Percentiles rank a stretch among this genome's conserved stretches.
Conservation (phyloP, 2,888 invertebrate genomes). For the Seira ritae region DNA sequence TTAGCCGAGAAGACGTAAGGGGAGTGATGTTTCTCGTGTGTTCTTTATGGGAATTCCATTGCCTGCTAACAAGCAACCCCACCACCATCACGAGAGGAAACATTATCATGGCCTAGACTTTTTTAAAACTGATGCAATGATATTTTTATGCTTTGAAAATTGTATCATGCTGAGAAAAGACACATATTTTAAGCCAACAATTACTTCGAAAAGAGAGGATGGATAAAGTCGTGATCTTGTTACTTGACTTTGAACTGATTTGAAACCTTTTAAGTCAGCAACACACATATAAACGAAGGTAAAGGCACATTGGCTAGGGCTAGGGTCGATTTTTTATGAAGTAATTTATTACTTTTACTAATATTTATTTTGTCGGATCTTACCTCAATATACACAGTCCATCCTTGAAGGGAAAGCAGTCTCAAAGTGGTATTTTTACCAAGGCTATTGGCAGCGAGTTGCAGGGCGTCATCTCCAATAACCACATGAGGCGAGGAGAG, state of each 20-base stretch:
- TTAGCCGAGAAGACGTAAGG: no score
- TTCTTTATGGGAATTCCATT: slow-evolving; percentile 44
- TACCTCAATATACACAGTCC: slow-evolving; percentile 80
- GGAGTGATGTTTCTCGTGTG: background rate
- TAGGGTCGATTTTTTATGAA: no score
- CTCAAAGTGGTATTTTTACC: slow-evolving; percentile 77
- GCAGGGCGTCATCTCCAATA: slow-evolving; percentile 78
- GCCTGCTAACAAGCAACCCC: slow-evolving; percentile 31
- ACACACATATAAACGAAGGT: no score
- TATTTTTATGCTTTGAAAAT: background rate
- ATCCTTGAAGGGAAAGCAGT: slow-evolving; percentile 79
- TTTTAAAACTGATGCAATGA: background rate
- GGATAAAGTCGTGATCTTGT: no score
- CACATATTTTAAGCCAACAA: no score
- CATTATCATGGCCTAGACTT: no score
- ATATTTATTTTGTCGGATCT: slow-evolving; percentile 57
- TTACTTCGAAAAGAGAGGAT: no score
- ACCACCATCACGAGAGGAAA: no score
- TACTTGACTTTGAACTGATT: no score
- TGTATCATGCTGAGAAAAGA: background rate
- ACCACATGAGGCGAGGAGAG: slow-evolving; percentile 78
- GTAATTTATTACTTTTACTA: no score
- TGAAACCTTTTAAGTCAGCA: no score
- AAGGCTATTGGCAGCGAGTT: slow-evolving; percentile 77
- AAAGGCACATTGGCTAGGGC: no score